Evolutionary conservation across 2,888 invertebrate genomes (phyloP).

Genomic region (Flexamia atlantica): DNA sequence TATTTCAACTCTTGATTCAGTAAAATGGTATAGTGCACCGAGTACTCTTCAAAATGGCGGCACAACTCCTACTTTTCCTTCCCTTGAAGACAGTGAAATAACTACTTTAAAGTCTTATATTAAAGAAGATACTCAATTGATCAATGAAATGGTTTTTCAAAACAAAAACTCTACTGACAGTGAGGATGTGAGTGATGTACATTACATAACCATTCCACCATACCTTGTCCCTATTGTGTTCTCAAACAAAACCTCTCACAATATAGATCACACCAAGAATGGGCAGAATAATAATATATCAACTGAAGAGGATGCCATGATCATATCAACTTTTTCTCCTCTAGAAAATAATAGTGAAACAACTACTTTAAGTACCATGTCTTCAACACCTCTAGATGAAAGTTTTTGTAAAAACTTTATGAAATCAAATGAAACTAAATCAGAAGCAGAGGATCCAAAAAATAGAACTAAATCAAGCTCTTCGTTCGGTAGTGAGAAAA

Average conservation of each 20-base stretch:
- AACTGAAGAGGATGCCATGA: not conserved
- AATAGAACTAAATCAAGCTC: not conserved
- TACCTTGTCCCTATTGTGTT: slow-evolving; percentile 13
- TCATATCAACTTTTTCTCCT: not conserved
- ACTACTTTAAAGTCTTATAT: not conserved
- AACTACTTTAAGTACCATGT: not conserved
- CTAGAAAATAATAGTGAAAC: not conserved
- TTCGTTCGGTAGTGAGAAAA: not conserved
- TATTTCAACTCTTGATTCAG: not conserved
- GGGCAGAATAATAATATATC: not conserved
- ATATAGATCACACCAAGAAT: not conserved
- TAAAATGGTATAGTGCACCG: not conserved
- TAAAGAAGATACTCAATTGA: slow-evolving; percentile 18
- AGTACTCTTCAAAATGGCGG: not conserved
- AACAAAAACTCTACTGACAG: not conserved
- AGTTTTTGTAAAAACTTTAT: not conserved
- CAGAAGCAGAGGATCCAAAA: not conserved
- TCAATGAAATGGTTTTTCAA: slow-evolving; percentile 1
- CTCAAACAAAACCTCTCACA: not conserved
- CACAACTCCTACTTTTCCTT: not conserved
- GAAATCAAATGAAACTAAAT: not conserved
- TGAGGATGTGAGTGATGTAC: not conserved
- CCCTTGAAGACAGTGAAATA: not conserved
- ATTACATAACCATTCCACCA: slow-evolving; percentile 9
- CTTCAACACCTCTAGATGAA: not conserved